These are phyloP conservation scores for Cryptomyrus ogoouensis DNA, from an alignment of 2,113 vertebrate genomes.

Conservation along the genomic window DNA sequence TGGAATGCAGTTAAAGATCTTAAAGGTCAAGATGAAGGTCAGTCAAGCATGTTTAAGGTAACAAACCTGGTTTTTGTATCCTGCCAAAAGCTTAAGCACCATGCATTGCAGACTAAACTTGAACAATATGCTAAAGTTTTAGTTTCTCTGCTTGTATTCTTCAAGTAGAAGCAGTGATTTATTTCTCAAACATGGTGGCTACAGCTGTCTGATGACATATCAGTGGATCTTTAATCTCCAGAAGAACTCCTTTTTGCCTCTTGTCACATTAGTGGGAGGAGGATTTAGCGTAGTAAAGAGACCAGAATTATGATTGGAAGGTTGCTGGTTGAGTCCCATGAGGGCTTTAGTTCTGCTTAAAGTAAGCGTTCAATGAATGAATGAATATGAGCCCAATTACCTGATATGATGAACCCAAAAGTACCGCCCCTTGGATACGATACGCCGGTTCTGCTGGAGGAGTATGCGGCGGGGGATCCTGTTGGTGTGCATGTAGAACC, in stretches of 20 bases:
- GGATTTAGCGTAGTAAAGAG: neutral
- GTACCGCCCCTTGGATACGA: neutral
- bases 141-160: constrained; percentile 30
- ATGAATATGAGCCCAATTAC: neutral
- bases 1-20: constrained; percentile 95
- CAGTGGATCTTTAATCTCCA: constrained; percentile 45
- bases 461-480: neutral
- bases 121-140: constrained; percentile 31
- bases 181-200: neutral
- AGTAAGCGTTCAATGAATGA: neutral
- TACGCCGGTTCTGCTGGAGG: neutral
- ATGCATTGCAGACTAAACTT: constrained; percentile 15
- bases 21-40: constrained; percentile 99
- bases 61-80: constrained; percentile 91
- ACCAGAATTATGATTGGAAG: neutral
- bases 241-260: constrained; percentile 17
- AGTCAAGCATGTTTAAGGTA: constrained; percentile 99
- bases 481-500: constrained; percentile 32
- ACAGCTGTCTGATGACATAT: constrained; percentile 19
- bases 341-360: neutral
- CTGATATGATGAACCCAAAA: neutral
- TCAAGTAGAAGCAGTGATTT: neutral
- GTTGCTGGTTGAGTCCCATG: neutral
- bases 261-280: neutral
- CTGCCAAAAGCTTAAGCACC: constrained; percentile 60